A percentile compares a stretch with the other conserved stretches of the same genome.
These are phyloP conservation scores for Toxotes jaculatrix DNA, from an alignment of 2,113 vertebrate genomes.

Conservation along the genomic window DNA sequence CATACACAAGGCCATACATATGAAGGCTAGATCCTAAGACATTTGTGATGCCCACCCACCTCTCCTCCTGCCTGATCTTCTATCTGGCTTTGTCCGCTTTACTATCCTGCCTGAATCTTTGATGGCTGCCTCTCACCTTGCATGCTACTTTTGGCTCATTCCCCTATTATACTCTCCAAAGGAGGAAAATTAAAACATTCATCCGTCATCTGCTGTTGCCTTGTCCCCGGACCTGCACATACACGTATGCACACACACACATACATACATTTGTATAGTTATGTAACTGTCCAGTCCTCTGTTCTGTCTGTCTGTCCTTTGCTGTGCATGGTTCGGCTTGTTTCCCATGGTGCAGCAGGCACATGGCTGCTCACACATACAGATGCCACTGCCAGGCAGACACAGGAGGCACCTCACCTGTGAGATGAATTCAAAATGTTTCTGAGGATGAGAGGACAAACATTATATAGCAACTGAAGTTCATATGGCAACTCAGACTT, in stretches of 20 bases:
- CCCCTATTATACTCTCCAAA: slow-evolving; percentile 29
- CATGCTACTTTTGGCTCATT: slow-evolving; percentile 47
- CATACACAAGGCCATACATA: background rate
- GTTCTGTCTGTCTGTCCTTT: slow-evolving; percentile 53
- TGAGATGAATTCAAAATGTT: slow-evolving; percentile 49
- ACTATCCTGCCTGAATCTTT: slow-evolving; percentile 17
- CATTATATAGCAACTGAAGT: slow-evolving; percentile 67
- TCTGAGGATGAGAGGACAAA: slow-evolving; percentile 42
- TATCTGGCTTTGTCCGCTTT: background rate
- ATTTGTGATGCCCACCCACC: slow-evolving; percentile 37
- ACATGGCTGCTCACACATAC: slow-evolving; percentile 64
- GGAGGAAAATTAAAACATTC: slow-evolving; percentile 46
- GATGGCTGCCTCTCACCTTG: slow-evolving; percentile 45
- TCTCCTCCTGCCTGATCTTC: slow-evolving; percentile 22
- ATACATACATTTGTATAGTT: slow-evolving; percentile 25
- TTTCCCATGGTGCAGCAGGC: slow-evolving; percentile 58
- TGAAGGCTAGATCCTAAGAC: slow-evolving; percentile 18
- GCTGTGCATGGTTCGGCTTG: slow-evolving; percentile 67
- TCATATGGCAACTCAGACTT: slow-evolving; percentile 73
- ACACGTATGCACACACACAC: slow-evolving; percentile 20
- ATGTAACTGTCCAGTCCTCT: slow-evolving; percentile 35
- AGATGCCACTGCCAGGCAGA: slow-evolving; percentile 45
- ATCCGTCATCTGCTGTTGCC: slow-evolving; percentile 37
- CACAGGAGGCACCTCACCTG: slow-evolving; percentile 41
- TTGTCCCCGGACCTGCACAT: slow-evolving; percentile 2